These are phyloP conservation scores for Tenualosa ilisha DNA, from an alignment of 2,797 vertebrate genomes.

Conservation along the genomic window DNA sequence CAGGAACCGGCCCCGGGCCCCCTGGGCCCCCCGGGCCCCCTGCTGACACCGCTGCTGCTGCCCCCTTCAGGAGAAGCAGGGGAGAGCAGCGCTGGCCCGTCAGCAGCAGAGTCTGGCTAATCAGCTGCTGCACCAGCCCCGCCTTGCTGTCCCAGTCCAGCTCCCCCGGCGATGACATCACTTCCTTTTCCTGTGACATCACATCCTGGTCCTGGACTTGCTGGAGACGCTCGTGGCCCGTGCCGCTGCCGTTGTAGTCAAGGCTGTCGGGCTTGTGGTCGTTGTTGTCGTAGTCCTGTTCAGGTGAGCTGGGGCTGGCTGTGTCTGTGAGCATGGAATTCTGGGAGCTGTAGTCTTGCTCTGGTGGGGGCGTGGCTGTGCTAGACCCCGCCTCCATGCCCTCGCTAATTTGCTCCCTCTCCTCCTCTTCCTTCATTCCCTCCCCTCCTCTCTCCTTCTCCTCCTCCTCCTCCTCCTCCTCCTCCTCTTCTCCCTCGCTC, in stretches of 20 bases:
- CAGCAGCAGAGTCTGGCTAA: slow-evolving; percentile 86
- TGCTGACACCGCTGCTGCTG: no score
- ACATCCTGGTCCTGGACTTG: no score
- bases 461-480: no score
- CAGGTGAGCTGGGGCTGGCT: neutral
- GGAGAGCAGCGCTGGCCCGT: slow-evolving; percentile 75
- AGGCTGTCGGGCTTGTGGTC: neutral
- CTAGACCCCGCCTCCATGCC: neutral
- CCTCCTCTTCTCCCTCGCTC: slow-evolving; percentile 66
- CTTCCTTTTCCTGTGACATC: neutral
- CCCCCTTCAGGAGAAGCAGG: slow-evolving; percentile 61
- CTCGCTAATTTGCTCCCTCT: neutral
- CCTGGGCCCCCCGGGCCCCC: no score
- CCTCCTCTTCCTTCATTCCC: neutral
- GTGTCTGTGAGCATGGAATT: slow-evolving; percentile 25
- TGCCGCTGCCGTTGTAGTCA: neutral
- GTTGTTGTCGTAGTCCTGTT: neutral
- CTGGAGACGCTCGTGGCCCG: no score
- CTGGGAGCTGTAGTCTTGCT: slow-evolving; percentile 7
- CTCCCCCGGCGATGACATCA: slow-evolving; percentile 51
- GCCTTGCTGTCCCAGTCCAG: slow-evolving; percentile 81
- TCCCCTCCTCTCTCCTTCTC: neutral
- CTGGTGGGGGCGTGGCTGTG: slow-evolving; percentile 19
- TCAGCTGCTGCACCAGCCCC: slow-evolving; percentile 89
- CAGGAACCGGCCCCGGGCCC: neutral